Base-by-base conservation (phyloP, 2,797 vertebrate genomes). In the Ctenochaetus hawaiiensis region DNA sequence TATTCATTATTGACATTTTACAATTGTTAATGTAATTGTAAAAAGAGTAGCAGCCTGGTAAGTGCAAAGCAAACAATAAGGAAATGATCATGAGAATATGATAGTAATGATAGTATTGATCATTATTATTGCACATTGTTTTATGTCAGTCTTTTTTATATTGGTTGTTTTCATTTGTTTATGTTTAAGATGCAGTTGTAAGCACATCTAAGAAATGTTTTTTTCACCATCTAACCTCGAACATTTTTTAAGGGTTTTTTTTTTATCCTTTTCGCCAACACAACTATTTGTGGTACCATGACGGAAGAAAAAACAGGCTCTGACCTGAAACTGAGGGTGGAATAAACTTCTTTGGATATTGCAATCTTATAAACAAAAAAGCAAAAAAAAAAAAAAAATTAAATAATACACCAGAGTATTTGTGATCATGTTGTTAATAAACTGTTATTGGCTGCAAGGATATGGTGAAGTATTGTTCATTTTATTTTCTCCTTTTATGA, bases 361-460 rank as follows among this genome's bases (percentile, higher is more conserved):
- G 79, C 81, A 92, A 96, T 92, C 94, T 96, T 91, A 89, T 86
- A 75, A 90, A 89, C 75, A 91, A 94, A 81, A 73, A 30, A 30
- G 30, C 30, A 39, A 12, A 18, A 56, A 54, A 23, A 48, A n/a
- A 67, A 57, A 67, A 76, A 91, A 89, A 65, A 44, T 92, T 93
- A 87, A 91, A 94, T 94, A 91, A 92, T 92, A 92, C 96, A 94
- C 94, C 92, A 91, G 93, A 95, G 95, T 97, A 96, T 96, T 95
- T 96, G 95, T 98, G 97, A 97, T 96, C 95, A 96, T 97, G 95
- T 96, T 96, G 95, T 95, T 97, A 97, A 97, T 97, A 97, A 97
- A 98, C 94, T 94, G 96, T 96, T 96, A 96, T 97, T 96, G 96
- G 97, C 96, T 96, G 96, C 95, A 94, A 92, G 83, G 89, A 90